Conservation (phyloP, 1,140 invertebrate species). For the Prorops nasuta region DNA sequence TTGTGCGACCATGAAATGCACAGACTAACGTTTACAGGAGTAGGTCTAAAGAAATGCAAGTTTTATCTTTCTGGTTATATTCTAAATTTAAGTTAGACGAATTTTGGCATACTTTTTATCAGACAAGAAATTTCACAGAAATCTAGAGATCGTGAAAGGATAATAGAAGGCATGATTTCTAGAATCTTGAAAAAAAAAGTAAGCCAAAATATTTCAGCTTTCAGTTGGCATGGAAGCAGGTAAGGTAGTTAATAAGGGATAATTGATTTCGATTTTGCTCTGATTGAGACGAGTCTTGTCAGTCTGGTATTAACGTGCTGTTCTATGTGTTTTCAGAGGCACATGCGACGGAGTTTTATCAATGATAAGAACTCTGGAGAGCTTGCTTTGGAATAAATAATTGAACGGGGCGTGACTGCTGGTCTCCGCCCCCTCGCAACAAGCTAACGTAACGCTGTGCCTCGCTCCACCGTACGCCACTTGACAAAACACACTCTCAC, state of each 20-base stretch:
- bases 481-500: slow-evolving; percentile 53
- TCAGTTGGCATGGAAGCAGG: slow-evolving; percentile 11
- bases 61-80: slow-evolving; percentile 16
- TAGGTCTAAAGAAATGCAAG: slow-evolving; percentile 14
- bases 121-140: no score
- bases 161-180: no score
- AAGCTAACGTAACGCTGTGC: slow-evolving; percentile 53
- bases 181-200: slow-evolving; percentile 16
- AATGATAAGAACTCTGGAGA: slow-evolving; percentile 53
- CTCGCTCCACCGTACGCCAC: slow-evolving; percentile 52
- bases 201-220: slow-evolving; percentile 43
- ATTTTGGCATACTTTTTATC: slow-evolving; percentile 33
- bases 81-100: slow-evolving; percentile 26
- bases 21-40: slow-evolving; percentile 20
- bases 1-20: no score
- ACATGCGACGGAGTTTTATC: slow-evolving; percentile 57
- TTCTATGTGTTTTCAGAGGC: slow-evolving; percentile 59
- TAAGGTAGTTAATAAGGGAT: slow-evolving; percentile 20
- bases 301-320: slow-evolving; percentile 57
- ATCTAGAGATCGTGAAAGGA: no score
- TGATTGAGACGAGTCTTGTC: slow-evolving; percentile 47
- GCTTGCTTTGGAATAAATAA: slow-evolving; percentile 51
- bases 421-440: slow-evolving; percentile 44
- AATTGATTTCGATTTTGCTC: slow-evolving; percentile 31
- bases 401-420: slow-evolving; percentile 48